A percentile compares a stretch with the other conserved stretches of the same genome.
Conservation (phyloP, 2,888 invertebrate species). For the Agrotis puta region DNA sequence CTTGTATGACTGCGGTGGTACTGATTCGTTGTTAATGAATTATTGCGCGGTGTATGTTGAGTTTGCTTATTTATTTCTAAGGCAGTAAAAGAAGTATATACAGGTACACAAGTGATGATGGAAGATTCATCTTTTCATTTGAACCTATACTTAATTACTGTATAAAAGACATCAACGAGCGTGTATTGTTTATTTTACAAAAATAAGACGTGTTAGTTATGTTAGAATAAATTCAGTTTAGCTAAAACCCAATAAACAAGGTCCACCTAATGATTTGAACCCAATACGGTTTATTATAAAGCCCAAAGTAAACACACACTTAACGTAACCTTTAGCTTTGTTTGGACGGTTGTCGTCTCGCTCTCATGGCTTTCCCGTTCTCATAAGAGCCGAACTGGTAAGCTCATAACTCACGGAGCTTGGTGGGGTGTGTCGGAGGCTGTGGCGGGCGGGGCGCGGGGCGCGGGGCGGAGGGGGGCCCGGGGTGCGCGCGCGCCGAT, state of each 20-base stretch:
- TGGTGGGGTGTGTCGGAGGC: conserved; percentile 83
- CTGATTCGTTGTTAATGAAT: conserved; percentile 11
- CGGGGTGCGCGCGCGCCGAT: conserved; percentile 80
- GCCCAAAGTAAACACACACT: conserved; percentile 68
- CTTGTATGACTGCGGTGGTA: conserved; percentile 28
- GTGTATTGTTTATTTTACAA: not conserved
- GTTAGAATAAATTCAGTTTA: not conserved
- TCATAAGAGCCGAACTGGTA: conserved; percentile 74
- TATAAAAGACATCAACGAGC: conserved; percentile 58
- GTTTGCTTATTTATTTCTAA: not conserved
- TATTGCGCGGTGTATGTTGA: not conserved
- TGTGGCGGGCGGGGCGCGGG: conserved; percentile 76
- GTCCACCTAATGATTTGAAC: conserved; percentile 23
- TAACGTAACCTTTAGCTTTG: conserved; percentile 77
- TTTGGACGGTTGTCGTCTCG: conserved; percentile 73
- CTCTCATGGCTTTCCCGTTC: conserved; percentile 74
- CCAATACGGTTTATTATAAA: conserved; percentile 54
- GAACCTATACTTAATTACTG: not conserved
- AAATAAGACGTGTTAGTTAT: not conserved
- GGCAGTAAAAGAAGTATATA: too few species aligned
- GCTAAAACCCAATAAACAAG: conserved; percentile 23
- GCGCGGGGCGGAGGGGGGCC: conserved; percentile 69
- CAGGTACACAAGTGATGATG: not conserved
- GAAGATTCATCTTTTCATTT: not conserved
- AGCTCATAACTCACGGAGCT: conserved; percentile 86